phyloP scores from a whole-genome alignment of 2,888 invertebrate genomes.

The Peribatodes rhomboidaria region DNA sequence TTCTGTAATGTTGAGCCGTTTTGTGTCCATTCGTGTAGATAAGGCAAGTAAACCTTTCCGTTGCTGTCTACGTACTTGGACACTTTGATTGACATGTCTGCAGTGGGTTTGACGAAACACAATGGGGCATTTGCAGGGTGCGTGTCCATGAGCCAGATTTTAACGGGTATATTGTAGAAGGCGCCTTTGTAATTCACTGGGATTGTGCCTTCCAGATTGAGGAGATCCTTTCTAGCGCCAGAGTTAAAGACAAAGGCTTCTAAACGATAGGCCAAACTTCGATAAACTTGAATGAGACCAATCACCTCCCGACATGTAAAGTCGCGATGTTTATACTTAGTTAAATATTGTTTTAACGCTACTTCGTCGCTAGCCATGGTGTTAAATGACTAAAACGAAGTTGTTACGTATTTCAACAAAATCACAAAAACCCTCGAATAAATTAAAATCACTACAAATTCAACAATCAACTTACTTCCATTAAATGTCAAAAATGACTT shows the following conservation, averaged over 20 bases:
- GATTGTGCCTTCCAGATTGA: slow-evolving; percentile 96
- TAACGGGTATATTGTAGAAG: slow-evolving; percentile 98
- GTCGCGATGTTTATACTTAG: slow-evolving; percentile 81
- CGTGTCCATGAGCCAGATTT: slow-evolving; percentile 98
- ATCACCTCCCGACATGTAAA: slow-evolving; percentile 79
- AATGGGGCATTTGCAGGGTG: slow-evolving; percentile 99
- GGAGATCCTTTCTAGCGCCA: slow-evolving; percentile 92
- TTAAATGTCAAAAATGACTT: background rate
- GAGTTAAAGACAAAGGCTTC: slow-evolving; percentile 93
- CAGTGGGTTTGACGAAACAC: slow-evolving; percentile 97
- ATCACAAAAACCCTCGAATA: slow-evolving; percentile 7
- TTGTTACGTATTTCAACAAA: slow-evolving; percentile 7
- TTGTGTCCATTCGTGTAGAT: slow-evolving; percentile 96
- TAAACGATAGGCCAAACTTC: slow-evolving; percentile 77
- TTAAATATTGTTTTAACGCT: slow-evolving; percentile 74
- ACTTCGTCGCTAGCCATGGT: slow-evolving; percentile 78
- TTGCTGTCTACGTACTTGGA: slow-evolving; percentile 97
- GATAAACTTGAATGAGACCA: slow-evolving; percentile 77
- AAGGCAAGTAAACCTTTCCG: slow-evolving; percentile 98
- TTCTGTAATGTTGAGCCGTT: slow-evolving; percentile 94
- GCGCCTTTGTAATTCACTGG: slow-evolving; percentile 96
- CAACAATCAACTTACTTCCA: background rate
- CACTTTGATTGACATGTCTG: slow-evolving; percentile 97
- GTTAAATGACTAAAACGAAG: slow-evolving; percentile 33
- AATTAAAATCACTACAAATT: slow-evolving; percentile 3